Evolutionary conservation across 2,113 vertebrate genomes (phyloP), one percentile per base, ranked within the genome.

Genomic region (Brachyistius frenatus): DNA sequence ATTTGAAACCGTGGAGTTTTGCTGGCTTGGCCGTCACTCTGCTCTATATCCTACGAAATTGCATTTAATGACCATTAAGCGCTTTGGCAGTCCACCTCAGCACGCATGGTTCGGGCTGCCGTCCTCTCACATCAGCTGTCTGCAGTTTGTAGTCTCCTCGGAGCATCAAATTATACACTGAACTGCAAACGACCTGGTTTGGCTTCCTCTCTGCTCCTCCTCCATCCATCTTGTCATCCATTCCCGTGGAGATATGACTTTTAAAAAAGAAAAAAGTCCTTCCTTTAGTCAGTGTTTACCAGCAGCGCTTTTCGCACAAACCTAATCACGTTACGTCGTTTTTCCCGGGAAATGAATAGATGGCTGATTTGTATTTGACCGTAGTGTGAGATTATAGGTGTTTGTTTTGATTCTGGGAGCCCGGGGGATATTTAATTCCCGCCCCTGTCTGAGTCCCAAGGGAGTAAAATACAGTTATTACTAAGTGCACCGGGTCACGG

Each of bases 311-410:
- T 5, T 32, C 10, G 16, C 33, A 33, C 73, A 57, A 37, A 55
- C 5, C 1, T 67, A 78, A 87, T 80, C 72, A 10, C 58, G 57
- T 57, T 56, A 14, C 0, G 3, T 14, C 47, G 55, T 89, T 91
- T 89, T 91, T 89, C 69, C 84, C 77, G 87, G 73, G 49, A 78
- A 84, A 69, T 75, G 62, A 46, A 82, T 82, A 85, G 80, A 74
- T 67, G 39, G 73, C 61, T 60, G 53, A 60, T 66, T 83, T 89
- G 70, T 85, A 4, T 76, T 82, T 68, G 44, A 82, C 30, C 1
- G 4, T 50, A 23, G 78, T 71, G 46, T 68, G 64, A 78, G 70
- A 75, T 63, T 50, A 55, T 14, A 65, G 32, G 33, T 50, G 50
- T 86, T 86, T 85, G 66, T 76, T 78, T 82, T 56, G n/a, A 58